phyloP scores from a whole-genome alignment of 2,888 invertebrate species.

The Stenotaenia linearis region DNA sequence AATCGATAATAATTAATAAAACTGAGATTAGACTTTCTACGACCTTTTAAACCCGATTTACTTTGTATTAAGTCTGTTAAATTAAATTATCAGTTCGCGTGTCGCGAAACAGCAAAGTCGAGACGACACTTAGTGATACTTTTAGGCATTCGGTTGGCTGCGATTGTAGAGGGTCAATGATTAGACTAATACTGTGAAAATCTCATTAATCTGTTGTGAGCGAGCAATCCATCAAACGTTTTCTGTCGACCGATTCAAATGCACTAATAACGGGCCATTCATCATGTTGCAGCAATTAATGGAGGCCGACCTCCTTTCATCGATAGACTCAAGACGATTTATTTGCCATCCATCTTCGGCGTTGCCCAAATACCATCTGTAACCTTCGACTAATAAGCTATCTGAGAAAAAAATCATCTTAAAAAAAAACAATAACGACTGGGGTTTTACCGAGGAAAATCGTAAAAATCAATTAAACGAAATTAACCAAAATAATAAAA shows the following conservation, averaged over 20 bases:
- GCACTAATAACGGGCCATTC: slow-evolving; percentile 31
- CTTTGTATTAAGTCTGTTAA: neutral
- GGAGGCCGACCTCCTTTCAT: slow-evolving; percentile 17
- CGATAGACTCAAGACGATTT: slow-evolving; percentile 27
- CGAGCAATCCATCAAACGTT: slow-evolving; percentile 30
- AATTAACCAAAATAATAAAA: no score
- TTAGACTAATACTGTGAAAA: slow-evolving; percentile 28
- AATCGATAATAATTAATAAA: neutral
- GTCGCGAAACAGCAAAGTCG: neutral
- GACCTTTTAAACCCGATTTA: neutral
- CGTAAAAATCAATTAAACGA: no score
- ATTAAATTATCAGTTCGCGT: neutral
- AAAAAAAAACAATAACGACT: no score
- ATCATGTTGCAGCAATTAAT: slow-evolving; percentile 31
- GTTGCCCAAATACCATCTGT: neutral
- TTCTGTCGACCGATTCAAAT: slow-evolving; percentile 28
- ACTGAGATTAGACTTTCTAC: neutral
- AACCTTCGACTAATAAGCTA: neutral
- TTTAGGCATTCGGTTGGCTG: neutral
- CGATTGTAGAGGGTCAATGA: slow-evolving; percentile 12
- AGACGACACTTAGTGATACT: neutral
- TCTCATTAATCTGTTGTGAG: slow-evolving; percentile 29
- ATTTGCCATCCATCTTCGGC: slow-evolving; percentile 31
- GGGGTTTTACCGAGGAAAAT: no score
- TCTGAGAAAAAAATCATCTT: neutral